Base-by-base conservation (phyloP, 2,797 vertebrate species). In the Apogon hyalosoma region DNA sequence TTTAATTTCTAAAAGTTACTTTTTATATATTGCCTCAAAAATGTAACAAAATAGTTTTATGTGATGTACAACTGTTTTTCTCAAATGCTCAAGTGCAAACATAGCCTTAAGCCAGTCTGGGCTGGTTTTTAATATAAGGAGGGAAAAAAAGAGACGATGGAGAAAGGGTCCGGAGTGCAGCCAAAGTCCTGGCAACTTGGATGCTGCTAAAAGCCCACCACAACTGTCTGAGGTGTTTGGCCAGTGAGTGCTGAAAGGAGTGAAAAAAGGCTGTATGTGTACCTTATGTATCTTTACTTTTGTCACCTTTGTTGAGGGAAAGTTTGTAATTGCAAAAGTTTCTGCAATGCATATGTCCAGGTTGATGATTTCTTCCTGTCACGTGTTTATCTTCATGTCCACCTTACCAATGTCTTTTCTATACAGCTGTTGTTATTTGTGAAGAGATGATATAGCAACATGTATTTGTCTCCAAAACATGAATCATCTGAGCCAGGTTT, bases 131-230 rank as follows among this genome's bases (percentile, higher is more conserved):
- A 79, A 46, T 71, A 63, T 49, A 82, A 57, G 42, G 31, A 57
- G 31, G 24, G 18, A 70, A 41, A 55, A 42, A 77, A 67, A 38
- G 40, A 45, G 50, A 71, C 14, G 59, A 64, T 66, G 46, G 63
- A 58, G 56, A 64, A 45, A 66, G 43, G 50, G 60, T 60, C 52
- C 53, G 39, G 59, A 75, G 69, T 59, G 41, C 46, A 49, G 70
- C 65, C 70, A 80, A 72, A 75, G 61, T 80, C 66, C 33, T 40
- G 77, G 79, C 69, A 82, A 70, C 69, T 85, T 81, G 81, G 75
- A 82, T 68, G 53, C 67, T 60, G 61, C 68, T 77, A 56, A 82
- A 85, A 73, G 64, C 76, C 64, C 62, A 49, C 48, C 0, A 45
- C 68, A 67, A 69, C 36, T 69, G 68, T 77, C 65, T 80, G 42